These are phyloP conservation scores for Muscicapa adusta DNA, from an alignment of 2,113 vertebrate species.

Conservation along the genomic window DNA sequence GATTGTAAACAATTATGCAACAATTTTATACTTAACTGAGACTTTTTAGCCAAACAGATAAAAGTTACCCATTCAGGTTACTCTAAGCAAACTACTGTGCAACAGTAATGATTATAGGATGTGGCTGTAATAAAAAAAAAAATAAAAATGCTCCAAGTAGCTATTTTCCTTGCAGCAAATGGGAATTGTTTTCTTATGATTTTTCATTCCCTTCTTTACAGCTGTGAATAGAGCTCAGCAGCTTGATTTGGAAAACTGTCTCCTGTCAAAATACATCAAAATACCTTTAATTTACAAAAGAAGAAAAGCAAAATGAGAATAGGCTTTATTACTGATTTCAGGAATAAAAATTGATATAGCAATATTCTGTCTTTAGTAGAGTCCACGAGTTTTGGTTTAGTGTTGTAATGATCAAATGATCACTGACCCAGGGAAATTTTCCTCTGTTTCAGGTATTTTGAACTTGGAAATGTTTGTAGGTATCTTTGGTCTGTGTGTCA, in stretches of 20 bases:
- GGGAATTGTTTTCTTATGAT: not conserved
- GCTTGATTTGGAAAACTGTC: not conserved
- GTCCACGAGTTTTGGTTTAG: not conserved
- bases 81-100: not conserved
- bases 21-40: not conserved
- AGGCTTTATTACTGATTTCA: not conserved
- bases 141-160: not conserved
- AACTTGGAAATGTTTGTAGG: not conserved
- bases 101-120: not conserved
- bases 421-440: not conserved
- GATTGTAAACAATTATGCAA: not conserved
- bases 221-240: not conserved
- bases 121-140: not conserved
- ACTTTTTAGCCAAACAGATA: not conserved
- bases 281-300: not conserved
- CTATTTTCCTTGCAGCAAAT: not conserved
- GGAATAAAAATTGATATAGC: not conserved
- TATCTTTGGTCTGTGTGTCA: not conserved
- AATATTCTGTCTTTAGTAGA: not conserved
- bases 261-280: not conserved
- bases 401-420: not conserved
- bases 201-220: not conserved
- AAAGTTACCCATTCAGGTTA: not conserved
- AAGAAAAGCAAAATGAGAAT: not conserved
- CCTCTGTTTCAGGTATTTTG: not conserved